Conservation (phyloP, 2,113 vertebrate genomes). For the Trinectes maculatus region DNA sequence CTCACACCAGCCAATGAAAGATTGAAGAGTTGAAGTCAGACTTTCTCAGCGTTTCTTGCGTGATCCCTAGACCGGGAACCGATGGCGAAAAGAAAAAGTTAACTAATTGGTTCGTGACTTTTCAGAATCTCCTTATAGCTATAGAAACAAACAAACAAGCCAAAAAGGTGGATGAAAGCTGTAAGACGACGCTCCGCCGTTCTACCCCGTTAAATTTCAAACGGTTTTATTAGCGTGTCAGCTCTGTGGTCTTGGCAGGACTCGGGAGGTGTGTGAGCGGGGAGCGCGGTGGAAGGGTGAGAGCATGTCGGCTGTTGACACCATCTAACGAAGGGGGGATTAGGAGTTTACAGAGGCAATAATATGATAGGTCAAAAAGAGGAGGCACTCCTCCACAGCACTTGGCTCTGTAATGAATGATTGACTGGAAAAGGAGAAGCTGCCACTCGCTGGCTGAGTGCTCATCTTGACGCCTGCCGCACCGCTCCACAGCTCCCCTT, state of each 20-base stretch:
- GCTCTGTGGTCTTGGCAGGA: constrained; percentile 87
- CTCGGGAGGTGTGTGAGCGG: constrained; percentile 83
- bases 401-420: constrained; percentile 95
- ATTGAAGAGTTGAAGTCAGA: constrained; percentile 52
- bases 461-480: constrained; percentile 91
- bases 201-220: constrained; percentile 90
- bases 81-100: constrained; percentile 24
- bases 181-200: constrained; percentile 75
- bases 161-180: constrained; percentile 41
- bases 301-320: constrained; percentile 93
- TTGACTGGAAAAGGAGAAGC: constrained; percentile 91
- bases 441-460: constrained; percentile 89
- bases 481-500: constrained; percentile 89
- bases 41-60: constrained; percentile 21
- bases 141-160: constrained; percentile 13
- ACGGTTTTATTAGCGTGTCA: constrained; percentile 89
- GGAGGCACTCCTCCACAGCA: constrained; percentile 91
- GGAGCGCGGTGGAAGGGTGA: constrained; percentile 78
- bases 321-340: constrained; percentile 95
- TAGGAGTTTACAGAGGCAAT: constrained; percentile 97
- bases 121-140: neutral
- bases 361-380: constrained; percentile 96
- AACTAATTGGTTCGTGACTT: constrained; percentile 21
- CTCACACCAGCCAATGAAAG: constrained; percentile 62
- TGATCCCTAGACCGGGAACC: constrained; percentile 1